Conservation (phyloP, 2,113 vertebrate genomes). For the Reinhardtius hippoglossoides region DNA sequence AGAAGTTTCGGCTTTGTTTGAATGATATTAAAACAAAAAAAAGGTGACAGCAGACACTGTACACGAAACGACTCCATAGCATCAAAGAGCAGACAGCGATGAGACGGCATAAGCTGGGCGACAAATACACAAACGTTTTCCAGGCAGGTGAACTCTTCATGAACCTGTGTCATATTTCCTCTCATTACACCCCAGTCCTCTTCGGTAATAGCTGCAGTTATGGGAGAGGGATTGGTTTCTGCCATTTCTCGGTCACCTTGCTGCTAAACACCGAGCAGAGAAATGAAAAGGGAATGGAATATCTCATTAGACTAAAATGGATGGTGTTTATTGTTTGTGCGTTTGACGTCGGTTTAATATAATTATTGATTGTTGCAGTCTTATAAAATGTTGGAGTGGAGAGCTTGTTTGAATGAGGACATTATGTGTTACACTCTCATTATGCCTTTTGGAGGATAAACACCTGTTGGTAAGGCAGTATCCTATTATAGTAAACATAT, state of each 20-base stretch:
- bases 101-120: slow-evolving; percentile 2
- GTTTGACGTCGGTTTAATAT: no score
- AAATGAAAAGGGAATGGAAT: neutral
- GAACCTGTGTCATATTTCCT: slow-evolving; percentile 49
- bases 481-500: neutral
- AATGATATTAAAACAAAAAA: neutral
- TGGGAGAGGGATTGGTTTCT: slow-evolving; percentile 8
- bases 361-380: no score
- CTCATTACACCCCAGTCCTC: slow-evolving; percentile 17
- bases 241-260: neutral
- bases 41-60: neutral
- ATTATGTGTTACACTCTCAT: neutral
- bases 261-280: neutral
- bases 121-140: slow-evolving; percentile 13
- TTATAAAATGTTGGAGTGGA: no score
- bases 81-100: neutral
- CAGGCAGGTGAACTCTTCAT: slow-evolving; percentile 42
- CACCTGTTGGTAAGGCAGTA: neutral
- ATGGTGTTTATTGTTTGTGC: no score
- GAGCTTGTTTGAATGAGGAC: neutral
- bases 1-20: slow-evolving; percentile 1
- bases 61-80: no score
- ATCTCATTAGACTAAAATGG: neutral
- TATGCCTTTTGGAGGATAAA: neutral
- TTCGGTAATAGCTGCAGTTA: neutral